Evolutionary conservation across 2,113 vertebrate species (phyloP), one percentile per base, ranked within the genome.

Genomic region (Trematocara stigmaticum): DNA sequence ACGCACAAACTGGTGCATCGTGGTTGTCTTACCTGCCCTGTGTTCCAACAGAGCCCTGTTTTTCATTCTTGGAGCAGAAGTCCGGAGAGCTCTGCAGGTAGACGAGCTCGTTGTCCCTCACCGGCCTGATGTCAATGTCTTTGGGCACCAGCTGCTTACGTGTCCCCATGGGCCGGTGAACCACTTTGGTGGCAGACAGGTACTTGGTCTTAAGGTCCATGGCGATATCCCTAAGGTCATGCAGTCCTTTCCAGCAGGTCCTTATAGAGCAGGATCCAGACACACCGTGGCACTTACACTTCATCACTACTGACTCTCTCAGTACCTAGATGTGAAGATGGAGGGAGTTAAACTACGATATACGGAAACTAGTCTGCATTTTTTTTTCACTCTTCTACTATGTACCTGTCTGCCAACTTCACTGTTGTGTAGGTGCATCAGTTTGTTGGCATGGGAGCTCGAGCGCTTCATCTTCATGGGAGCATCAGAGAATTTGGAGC

Each of bases 361-460:
- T 10, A 13, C 1, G 1, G 10, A 31, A 47, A 49, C 6, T 0
- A 74, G 55, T 69, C 38, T 40, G 20, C 10, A 20, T 56, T 11
- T 64, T 45, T 64, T 45, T 0, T 34, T 66, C 6, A 38, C 12
- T 38, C 9, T 31, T 26, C 47, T 4, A 15, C 56, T 26, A 0
- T 55, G 96, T 95, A 99, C 99, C 97, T 99, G 98, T 97, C 99
- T 97, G 87, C 99, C 99, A 84, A 99, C 99, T 97, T 99, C 98
- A 91, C 98, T 99, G 97, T 99, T 99, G 97, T 99, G 99, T 88
- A 99, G 98, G 94, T 99, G 98, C 99, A 99, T 99, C 91, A 99
- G 98, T 94, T 99, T 99, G 97, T 99, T 99, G 90, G 98, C 97
- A 84, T 99, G 97, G 84, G 97, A 98, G 89, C 98, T 97, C 12